These are phyloP conservation scores for Laupala kohalensis DNA, from an alignment of 1,140 invertebrate genomes.

Conservation along the genomic window DNA sequence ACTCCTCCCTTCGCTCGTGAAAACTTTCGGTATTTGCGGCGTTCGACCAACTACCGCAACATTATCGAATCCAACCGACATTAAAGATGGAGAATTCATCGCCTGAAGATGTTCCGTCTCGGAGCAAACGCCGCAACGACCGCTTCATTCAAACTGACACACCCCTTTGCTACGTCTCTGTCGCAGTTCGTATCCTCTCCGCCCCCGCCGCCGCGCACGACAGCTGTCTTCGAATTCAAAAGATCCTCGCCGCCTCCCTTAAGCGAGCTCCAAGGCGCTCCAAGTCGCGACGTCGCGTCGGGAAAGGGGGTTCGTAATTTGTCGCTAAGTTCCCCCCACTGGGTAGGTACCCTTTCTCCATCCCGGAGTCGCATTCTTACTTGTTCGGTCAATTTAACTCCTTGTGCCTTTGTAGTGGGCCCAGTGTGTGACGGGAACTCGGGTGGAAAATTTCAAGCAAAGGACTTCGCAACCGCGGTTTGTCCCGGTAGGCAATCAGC, in stretches of 20 bases:
- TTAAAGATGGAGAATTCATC: too few relatives aligned
- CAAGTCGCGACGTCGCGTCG: too few relatives aligned
- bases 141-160: too few relatives aligned
- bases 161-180: too few relatives aligned
- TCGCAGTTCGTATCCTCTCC: too few relatives aligned
- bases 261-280: not conserved
- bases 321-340: not conserved
- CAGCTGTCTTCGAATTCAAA: not conserved
- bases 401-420: not conserved
- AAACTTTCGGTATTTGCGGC: too few relatives aligned
- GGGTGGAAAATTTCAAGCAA: not conserved
- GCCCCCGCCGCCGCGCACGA: too few relatives aligned
- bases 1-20: too few relatives aligned
- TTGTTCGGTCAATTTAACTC: not conserved
- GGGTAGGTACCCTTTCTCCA: not conserved
- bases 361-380: not conserved
- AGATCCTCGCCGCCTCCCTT: not conserved
- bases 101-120: too few relatives aligned
- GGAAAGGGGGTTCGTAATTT: not conserved
- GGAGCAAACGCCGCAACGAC: too few relatives aligned
- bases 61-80: too few relatives aligned
- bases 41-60: too few relatives aligned
- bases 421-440: not conserved
- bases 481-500: not conserved
- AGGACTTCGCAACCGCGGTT: not conserved